Evolutionary conservation across 2,888 invertebrate genomes (phyloP).

Genomic region (Caenorhabditis virilis): DNA sequence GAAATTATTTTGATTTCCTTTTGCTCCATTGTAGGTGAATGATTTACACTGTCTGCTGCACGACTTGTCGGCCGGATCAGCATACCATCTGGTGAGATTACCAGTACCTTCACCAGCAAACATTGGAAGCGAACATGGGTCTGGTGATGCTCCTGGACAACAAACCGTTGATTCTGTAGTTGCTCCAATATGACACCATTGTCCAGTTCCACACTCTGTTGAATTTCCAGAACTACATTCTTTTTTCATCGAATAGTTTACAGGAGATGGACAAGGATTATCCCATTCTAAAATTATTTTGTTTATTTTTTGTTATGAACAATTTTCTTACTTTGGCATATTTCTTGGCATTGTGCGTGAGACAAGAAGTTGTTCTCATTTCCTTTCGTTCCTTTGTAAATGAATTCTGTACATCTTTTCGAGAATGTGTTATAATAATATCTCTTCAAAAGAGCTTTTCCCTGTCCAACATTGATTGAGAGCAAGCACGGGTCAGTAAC

Average conservation of each 20-base stretch:
- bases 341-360: slow-evolving; percentile 54
- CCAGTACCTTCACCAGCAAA: slow-evolving; percentile 59
- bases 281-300: slow-evolving; percentile 60
- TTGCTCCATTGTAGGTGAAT: slow-evolving; percentile 62
- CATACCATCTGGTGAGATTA: slow-evolving; percentile 65
- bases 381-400: slow-evolving; percentile 61
- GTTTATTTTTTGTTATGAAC: too few species aligned
- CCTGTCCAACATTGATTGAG: slow-evolving; percentile 61
- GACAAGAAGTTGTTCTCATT: slow-evolving; percentile 67
- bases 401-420: slow-evolving; percentile 62
- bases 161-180: slow-evolving; percentile 58
- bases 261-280: slow-evolving; percentile 62
- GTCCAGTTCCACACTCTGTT: slow-evolving; percentile 48
- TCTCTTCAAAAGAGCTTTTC: slow-evolving; percentile 53
- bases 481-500: slow-evolving; percentile 63
- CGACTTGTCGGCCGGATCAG: slow-evolving; percentile 59
- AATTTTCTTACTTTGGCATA: slow-evolving; percentile 64
- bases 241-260: slow-evolving; percentile 35
- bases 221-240: slow-evolving; percentile 38
- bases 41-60: slow-evolving; percentile 62
- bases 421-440: slow-evolving; percentile 66
- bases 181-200: slow-evolving; percentile 67
- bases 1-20: slow-evolving; percentile 68
- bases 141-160: slow-evolving; percentile 60
- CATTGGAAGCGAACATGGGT: slow-evolving; percentile 61